A percentile compares a stretch with the other conserved stretches of the same genome.
phyloP scores from a whole-genome alignment of 2,113 vertebrate genomes.

The Eclectus roratus region DNA sequence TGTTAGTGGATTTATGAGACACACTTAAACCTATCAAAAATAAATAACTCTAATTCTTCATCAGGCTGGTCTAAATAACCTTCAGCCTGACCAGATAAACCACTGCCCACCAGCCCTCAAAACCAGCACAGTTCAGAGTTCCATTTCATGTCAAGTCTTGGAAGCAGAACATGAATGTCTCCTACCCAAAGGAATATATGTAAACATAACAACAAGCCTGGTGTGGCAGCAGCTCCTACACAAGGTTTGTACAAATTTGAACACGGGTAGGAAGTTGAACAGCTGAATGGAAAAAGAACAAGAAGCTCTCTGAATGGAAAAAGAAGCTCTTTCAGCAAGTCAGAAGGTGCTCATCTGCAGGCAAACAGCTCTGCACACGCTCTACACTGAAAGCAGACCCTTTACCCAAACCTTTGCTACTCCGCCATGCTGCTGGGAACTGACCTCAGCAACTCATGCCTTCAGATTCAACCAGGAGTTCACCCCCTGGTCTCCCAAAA shows the following conservation, averaged over 20 bases:
- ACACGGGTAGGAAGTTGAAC: slow-evolving; percentile 29
- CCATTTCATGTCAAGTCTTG: slow-evolving; percentile 47
- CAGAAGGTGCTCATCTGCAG: slow-evolving; percentile 42
- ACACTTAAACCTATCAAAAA: slow-evolving; percentile 58
- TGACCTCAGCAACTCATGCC: background rate
- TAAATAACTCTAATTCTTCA: slow-evolving; percentile 56
- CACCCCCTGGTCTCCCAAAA: background rate
- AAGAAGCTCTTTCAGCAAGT: slow-evolving; percentile 58
- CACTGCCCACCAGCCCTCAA: slow-evolving; percentile 46
- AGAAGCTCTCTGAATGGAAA: slow-evolving; percentile 51
- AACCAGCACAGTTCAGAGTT: slow-evolving; percentile 33
- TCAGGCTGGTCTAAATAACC: slow-evolving; percentile 46
- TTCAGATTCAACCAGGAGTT: background rate
- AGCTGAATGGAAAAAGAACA: slow-evolving; percentile 49
- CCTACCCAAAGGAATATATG: slow-evolving; percentile 30
- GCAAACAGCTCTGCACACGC: background rate
- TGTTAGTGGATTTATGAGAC: slow-evolving; percentile 61
- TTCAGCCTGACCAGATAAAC: slow-evolving; percentile 23
- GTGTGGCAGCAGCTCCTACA: slow-evolving; percentile 50
- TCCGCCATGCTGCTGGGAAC: slow-evolving; percentile 2
- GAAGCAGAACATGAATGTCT: slow-evolving; percentile 51
- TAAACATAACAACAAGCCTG: slow-evolving; percentile 52
- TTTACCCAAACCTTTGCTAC: slow-evolving; percentile 16
- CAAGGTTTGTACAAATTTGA: slow-evolving; percentile 44
- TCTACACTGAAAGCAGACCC: background rate